phyloP scores from a whole-genome alignment of 2,888 invertebrate genomes.

The Drosophila maculinotata region DNA sequence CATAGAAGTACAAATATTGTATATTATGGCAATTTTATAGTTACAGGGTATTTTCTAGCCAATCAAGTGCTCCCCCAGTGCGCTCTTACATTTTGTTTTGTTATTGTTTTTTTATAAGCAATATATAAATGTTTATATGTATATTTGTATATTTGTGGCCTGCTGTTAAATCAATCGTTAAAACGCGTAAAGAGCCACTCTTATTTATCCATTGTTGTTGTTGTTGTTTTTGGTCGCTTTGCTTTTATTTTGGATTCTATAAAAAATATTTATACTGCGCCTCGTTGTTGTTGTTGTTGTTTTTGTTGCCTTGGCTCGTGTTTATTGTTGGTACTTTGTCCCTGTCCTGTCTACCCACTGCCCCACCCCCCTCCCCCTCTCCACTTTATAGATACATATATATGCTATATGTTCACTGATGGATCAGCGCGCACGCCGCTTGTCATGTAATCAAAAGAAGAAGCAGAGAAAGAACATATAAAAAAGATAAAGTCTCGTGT shows the following conservation, averaged over 20 bases:
- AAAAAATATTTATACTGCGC: slow-evolving; percentile 56
- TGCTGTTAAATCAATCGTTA: slow-evolving; percentile 78
- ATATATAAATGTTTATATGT: slow-evolving; percentile 33
- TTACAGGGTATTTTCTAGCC: neutral
- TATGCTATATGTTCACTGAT: slow-evolving; percentile 50
- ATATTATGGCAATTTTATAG: too few species aligned
- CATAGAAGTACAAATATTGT: too few species aligned
- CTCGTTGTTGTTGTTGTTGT: slow-evolving; percentile 31
- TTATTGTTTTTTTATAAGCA: slow-evolving; percentile 21
- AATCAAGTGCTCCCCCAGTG: neutral
- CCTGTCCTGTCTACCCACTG: neutral
- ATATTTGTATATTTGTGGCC: slow-evolving; percentile 46
- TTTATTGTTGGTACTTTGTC: slow-evolving; percentile 62
- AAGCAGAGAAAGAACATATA: slow-evolving; percentile 14
- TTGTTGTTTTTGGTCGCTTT: slow-evolving; percentile 28
- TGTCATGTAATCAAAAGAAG: slow-evolving; percentile 68
- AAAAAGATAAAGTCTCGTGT: slow-evolving; percentile 48
- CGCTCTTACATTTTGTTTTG: neutral
- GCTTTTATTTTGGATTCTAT: slow-evolving; percentile 45
- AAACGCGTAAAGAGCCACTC: slow-evolving; percentile 61
- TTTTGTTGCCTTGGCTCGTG: slow-evolving; percentile 67
- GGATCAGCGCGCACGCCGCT: slow-evolving; percentile 75
- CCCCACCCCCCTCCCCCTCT: neutral
- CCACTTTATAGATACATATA: slow-evolving; percentile 7
- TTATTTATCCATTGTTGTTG: slow-evolving; percentile 37